Base-by-base conservation (phyloP, 2,113 vertebrate species). In the Prunella himalayana region DNA sequence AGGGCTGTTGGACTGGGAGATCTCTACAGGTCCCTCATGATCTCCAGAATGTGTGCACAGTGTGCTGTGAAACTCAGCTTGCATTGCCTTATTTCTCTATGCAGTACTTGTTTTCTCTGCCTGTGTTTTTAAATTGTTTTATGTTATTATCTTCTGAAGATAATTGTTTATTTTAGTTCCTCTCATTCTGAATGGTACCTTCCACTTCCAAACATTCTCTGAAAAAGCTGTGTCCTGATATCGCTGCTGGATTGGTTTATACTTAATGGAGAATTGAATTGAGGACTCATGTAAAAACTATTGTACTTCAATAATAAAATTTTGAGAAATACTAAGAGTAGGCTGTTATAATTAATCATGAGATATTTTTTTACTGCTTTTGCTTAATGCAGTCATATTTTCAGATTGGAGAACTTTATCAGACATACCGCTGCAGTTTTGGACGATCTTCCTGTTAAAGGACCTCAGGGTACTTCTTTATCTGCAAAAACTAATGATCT, bases 391-490 rank as follows among this genome's bases (percentile, higher is more conserved):
- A 56, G 14, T 87, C 22, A 70, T 68, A 27, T 65, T 95, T 99
- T 98, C 90, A 98, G 96, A 45, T 90, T 94, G 56, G 92, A 95
- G 68, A 97, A 96, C 76, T 88, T 80, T 42, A 94, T 94, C 44
- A 97, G 96, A 66, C 97, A 97, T 76, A 95, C 97, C 47, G 96
- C 97, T 85, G 98, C 98, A 71, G 98, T 98, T 77, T 96, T 99
- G 97, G 99, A 99, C 41, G 98, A 99, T 84, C 98, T 99, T 56
- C 99, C 99, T 50, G 99, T 99, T 86, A 99, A 98, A 96, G 99
- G 99, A 88, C 99, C 99, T 79, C 99, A 99, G 56, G 98, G 98
- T 82, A 96, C 93, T 80, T 82, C 96, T 25, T 86, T 97, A 47
- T 85, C 95, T 18, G 96, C 98, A 56, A 97, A 93, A 89, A 89